Evolutionary conservation across 1,140 invertebrate species (phyloP).

Genomic region (Hestina assimilis): DNA sequence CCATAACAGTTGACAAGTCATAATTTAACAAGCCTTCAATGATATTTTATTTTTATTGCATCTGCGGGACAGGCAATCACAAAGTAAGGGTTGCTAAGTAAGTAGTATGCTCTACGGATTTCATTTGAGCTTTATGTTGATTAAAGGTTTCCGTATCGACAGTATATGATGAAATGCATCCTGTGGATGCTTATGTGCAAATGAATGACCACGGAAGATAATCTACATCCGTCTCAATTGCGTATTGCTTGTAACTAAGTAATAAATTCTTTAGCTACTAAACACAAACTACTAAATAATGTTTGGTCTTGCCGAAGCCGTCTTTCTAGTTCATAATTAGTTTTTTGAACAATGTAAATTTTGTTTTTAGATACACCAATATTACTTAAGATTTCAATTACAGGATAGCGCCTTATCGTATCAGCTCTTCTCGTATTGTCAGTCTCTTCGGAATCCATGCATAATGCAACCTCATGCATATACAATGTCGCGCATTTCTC

Average conservation of each 20-base stretch:
- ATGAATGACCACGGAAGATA: constrained; percentile 24
- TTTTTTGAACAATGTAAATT: neutral
- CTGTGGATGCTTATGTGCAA: constrained; percentile 27
- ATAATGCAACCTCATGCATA: constrained; percentile 68
- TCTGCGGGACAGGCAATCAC: too few species aligned
- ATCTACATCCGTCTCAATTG: constrained; percentile 30
- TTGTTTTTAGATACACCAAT: neutral
- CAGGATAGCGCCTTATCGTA: constrained; percentile 6
- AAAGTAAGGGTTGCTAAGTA: too few species aligned
- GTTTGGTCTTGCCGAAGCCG: neutral
- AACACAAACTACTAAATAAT: neutral
- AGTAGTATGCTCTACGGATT: constrained; percentile 29
- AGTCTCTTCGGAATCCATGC: constrained; percentile 55
- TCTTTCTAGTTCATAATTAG: neutral
- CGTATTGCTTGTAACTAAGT: constrained; percentile 12
- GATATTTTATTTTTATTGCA: too few species aligned
- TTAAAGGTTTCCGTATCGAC: neutral
- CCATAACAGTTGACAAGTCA: neutral
- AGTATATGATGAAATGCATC: constrained; percentile 45
- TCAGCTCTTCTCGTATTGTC: constrained; percentile 21
- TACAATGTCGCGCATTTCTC: constrained; percentile 38
- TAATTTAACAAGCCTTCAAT: neutral
- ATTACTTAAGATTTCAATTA: constrained; percentile 3
- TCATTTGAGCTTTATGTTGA: neutral
- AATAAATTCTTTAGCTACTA: too few species aligned